Evolutionary conservation across 2,797 vertebrate genomes (phyloP).

Genomic region (Otolemur crassicaudatus): DNA sequence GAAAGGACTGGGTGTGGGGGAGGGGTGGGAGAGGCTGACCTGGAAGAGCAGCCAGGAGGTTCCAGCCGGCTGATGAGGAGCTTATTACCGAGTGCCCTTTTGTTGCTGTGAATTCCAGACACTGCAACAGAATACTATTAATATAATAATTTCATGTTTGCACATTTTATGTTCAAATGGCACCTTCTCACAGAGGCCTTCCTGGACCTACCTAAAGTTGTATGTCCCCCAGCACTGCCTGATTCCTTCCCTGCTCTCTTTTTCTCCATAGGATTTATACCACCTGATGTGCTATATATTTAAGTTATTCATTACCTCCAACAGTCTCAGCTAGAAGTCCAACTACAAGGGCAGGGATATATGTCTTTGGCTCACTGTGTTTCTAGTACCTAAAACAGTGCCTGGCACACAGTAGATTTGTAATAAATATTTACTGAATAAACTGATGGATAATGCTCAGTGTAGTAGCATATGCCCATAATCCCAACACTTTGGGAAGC

Average conservation of each 20-base stretch:
- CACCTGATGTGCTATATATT: background rate
- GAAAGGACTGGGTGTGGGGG: background rate
- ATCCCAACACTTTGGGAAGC: too few species aligned
- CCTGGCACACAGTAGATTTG: background rate
- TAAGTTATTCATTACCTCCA: background rate
- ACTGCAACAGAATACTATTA: background rate
- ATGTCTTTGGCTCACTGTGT: background rate
- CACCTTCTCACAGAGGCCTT: background rate
- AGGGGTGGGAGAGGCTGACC: background rate
- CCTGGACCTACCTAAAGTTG: accelerated
- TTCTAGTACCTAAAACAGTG: background rate
- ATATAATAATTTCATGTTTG: background rate
- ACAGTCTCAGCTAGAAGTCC: background rate
- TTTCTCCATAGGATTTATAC: background rate
- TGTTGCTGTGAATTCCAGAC: background rate
- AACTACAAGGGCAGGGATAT: background rate
- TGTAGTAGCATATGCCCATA: too few species aligned
- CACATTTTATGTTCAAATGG: background rate
- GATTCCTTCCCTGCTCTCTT: background rate
- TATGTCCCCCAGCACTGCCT: background rate
- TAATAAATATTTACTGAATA: background rate
- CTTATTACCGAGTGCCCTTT: background rate
- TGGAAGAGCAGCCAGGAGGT: background rate
- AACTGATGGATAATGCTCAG: background rate
- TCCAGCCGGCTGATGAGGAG: background rate